Evolutionary conservation across 2,797 vertebrate genomes (phyloP), one percentile per base, ranked within the genome.

Genomic region (Scyliorhinus canicula): DNA sequence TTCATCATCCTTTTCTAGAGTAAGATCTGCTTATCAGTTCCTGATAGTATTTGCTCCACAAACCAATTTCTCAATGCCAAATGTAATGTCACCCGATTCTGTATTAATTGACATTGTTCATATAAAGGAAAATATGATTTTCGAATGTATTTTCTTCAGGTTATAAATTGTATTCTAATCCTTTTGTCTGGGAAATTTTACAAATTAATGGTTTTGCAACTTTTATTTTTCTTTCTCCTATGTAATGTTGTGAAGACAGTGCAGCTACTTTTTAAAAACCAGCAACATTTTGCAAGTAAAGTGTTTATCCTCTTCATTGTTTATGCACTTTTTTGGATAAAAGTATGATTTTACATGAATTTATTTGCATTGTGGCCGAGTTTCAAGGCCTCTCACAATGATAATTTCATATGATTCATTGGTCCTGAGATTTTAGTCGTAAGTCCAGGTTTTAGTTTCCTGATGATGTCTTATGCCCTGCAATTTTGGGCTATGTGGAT

Each of bases 101-200:
- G 3, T 77, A 21, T 57, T n/a, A 91, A 91, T 91, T 91, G 86
- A 28, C 31, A 63, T 90, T 91, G 16, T 91, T 91, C 35, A 91
- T 26, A 19, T 44, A 63, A 57, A 91, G 88, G n/a, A 63, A 91
- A 63, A n/a, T 2, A 1, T 90, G n/a, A 63, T 63, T 8, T 63
- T 57, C 21, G n/a, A 57, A 88, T 88, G 31, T 19, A 60, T 65
- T 44, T 8, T 7, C 21, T 65, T 44, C n/a, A 44, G 0, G 35
- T 90, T 63, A 9, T 79, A 21, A 40, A 7, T 91, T 91, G 4
- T 65, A 40, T 44, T 26, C 28, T 57, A 12, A 88, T n/a, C 31
- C 7, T 40, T 26, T 44, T 57, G 6, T 57, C 14, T 88, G 28
- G 11, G 14, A 40, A 91, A 40, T 90, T 90, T 90, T 79, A n/a